Conservation (phyloP, 2,888 invertebrate species). For the Rotaria magnacalcarata region DNA sequence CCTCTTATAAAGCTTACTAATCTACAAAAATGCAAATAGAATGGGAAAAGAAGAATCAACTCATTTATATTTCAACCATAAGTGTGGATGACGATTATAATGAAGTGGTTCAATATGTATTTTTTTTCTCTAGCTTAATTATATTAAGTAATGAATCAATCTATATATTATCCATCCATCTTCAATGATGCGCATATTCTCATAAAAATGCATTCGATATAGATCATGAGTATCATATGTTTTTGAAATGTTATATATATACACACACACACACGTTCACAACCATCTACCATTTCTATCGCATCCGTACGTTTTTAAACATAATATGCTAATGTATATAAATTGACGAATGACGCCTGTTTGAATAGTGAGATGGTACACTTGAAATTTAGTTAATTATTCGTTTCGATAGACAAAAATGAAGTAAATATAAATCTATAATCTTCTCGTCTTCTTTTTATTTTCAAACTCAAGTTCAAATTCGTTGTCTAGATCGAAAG, state of each 20-base stretch:
- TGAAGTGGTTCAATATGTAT: neutral
- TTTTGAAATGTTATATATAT: neutral
- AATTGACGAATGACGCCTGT: neutral
- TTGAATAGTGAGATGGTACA: neutral
- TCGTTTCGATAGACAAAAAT: neutral
- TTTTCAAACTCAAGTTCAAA: neutral
- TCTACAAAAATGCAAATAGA: neutral
- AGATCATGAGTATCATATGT: neutral
- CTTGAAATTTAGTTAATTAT: slow-evolving; percentile 1
- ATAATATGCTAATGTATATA: neutral
- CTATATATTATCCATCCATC: neutral
- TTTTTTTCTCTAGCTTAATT: neutral
- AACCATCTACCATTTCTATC: neutral
- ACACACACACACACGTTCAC: neutral
- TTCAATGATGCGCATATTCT: neutral
- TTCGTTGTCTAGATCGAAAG: neutral
- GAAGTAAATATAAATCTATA: no score
- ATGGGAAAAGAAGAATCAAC: neutral
- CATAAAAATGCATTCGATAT: neutral
- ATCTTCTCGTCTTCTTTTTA: no score
- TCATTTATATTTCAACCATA: neutral
- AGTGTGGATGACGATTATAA: neutral
- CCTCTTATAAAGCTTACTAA: neutral
- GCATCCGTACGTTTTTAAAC: neutral
- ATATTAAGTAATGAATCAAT: neutral